A percentile compares a stretch with the other conserved stretches of the same genome.
phyloP scores from a whole-genome alignment of 2,888 invertebrate genomes.

The Bombylius major region DNA sequence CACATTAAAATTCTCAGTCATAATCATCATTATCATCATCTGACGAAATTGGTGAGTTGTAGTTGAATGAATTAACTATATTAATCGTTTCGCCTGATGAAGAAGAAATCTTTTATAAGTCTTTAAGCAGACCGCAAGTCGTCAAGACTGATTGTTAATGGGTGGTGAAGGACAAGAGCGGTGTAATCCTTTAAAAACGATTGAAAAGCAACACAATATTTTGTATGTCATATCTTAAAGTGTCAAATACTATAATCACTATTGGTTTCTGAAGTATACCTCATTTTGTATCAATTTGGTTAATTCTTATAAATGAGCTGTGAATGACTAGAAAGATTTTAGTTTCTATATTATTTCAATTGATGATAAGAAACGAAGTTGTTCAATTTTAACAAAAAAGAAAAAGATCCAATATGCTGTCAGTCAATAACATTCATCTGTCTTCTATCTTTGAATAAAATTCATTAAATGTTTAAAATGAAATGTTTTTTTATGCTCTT shows the following conservation, averaged over 20 bases:
- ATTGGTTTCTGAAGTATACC: background rate
- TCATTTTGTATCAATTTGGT: constrained; percentile 11
- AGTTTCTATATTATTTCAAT: background rate
- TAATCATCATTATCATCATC: background rate
- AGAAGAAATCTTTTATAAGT: background rate
- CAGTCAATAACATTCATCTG: too few species aligned
- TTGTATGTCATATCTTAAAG: constrained; percentile 2
- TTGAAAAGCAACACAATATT: background rate
- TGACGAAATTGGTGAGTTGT: background rate
- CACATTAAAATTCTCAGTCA: background rate
- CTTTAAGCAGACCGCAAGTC: background rate
- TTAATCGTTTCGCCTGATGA: background rate
- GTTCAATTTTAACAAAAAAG: too few species aligned
- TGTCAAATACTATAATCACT: background rate
- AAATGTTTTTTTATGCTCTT: too few species aligned
- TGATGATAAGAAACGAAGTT: too few species aligned
- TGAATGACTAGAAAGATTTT: constrained; percentile 10
- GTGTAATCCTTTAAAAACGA: background rate
- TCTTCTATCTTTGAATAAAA: too few species aligned
- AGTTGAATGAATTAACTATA: constrained; percentile 4
- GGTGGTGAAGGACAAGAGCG: background rate
- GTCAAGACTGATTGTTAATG: background rate
- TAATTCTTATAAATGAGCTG: constrained; percentile 13
- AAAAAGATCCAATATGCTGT: too few species aligned
- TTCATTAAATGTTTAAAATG: too few species aligned